These are phyloP conservation scores for Loripinus fragilis DNA, from an alignment of 2,888 invertebrate species.

Conservation along the genomic window DNA sequence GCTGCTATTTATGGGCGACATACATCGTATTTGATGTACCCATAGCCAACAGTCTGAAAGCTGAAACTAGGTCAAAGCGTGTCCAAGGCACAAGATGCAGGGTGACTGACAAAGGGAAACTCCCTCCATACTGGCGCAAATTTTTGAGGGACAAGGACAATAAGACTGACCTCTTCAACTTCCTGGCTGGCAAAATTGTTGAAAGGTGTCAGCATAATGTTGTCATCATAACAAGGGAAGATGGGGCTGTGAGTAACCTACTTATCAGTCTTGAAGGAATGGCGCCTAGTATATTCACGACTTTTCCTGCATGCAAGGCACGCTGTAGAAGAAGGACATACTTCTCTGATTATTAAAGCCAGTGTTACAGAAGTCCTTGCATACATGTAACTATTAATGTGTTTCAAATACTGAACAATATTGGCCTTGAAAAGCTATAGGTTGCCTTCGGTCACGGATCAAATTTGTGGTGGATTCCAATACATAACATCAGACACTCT, in stretches of 20 bases:
- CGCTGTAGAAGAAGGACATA: conserved; percentile 26
- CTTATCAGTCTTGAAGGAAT: conserved; percentile 16
- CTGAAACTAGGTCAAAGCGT: conserved; percentile 43
- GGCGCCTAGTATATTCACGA: conserved; percentile 23
- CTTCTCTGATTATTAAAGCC: conserved; percentile 36
- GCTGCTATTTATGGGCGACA: conserved; percentile 32
- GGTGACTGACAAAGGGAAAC: conserved; percentile 24
- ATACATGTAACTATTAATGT: conserved; percentile 34
- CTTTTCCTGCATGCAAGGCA: conserved; percentile 42
- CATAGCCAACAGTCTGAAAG: conserved; percentile 45
- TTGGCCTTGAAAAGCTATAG: conserved; percentile 53
- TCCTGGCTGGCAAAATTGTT: conserved; percentile 26
- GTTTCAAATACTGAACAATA: conserved; percentile 10
- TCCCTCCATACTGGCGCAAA: conserved; percentile 43
- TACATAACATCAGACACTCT: conserved; percentile 47
- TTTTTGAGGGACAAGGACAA: conserved; percentile 46
- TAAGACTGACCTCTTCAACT: conserved; percentile 53
- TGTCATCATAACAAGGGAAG: conserved; percentile 1
- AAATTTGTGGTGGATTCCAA: conserved; percentile 50
- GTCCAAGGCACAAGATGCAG: conserved; percentile 51
- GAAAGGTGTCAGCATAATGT: conserved; percentile 1
- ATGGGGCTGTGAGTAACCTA: neutral
- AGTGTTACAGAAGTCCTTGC: conserved; percentile 45
- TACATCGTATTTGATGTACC: conserved; percentile 49
- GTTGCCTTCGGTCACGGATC: conserved; percentile 53